Percentiles rank a stretch among this genome's conserved stretches.
phyloP scores from a whole-genome alignment of 2,888 invertebrate species.

The Synergus umbraculus region DNA sequence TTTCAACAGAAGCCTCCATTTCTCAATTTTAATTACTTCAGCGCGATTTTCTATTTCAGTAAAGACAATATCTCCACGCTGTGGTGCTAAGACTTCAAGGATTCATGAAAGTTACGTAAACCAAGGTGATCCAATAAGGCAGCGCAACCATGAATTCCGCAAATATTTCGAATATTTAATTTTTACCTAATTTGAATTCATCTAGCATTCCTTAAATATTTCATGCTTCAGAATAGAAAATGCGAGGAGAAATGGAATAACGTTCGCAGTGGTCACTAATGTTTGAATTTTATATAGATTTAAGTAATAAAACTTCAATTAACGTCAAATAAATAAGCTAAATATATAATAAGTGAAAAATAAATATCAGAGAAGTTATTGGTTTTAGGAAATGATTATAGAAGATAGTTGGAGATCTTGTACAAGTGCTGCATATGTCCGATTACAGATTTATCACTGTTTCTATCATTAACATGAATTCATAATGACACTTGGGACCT shows the following conservation, averaged over 20 bases:
- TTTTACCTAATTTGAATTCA: no score
- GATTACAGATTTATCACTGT: conserved; percentile 31
- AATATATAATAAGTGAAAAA: no score
- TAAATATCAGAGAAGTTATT: background rate
- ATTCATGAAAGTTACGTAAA: background rate
- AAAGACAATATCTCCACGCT: background rate
- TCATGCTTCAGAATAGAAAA: no score
- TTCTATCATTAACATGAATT: conserved; percentile 35
- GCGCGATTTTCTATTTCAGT: background rate
- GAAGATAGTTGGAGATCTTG: background rate
- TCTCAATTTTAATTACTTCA: background rate
- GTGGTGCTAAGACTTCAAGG: background rate
- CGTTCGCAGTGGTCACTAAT: no score
- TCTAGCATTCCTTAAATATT: no score
- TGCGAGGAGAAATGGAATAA: no score
- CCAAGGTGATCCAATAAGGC: background rate
- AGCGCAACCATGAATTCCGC: background rate
- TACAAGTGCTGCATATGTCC: conserved; percentile 23
- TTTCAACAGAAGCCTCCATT: background rate
- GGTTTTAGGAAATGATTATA: background rate
- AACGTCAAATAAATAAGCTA: no score
- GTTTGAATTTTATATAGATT: no score
- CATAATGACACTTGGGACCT: conserved; percentile 31
- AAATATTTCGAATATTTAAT: no score
- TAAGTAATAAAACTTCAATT: no score